Evolutionary conservation across 2,797 vertebrate species (phyloP).

Genomic region (Bryconaethiops microstoma): DNA sequence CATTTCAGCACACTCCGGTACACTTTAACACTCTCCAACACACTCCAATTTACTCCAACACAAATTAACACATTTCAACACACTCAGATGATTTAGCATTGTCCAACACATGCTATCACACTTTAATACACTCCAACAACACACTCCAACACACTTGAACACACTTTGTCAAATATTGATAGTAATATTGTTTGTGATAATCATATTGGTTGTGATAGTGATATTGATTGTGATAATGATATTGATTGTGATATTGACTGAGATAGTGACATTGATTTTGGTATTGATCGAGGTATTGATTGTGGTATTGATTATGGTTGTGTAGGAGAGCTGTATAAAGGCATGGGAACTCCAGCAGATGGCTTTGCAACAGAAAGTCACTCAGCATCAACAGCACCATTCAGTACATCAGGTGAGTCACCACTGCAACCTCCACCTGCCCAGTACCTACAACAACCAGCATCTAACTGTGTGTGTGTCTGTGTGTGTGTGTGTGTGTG

Average conservation of each 20-base stretch:
- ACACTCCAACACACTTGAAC: no score
- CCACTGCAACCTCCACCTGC: conserved; percentile 52
- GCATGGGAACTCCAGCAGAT: conserved; percentile 80
- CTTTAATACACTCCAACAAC: no score
- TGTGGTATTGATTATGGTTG: conserved; percentile 4
- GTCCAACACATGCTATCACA: no score
- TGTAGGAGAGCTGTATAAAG: conserved; percentile 88
- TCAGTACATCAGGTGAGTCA: conserved; percentile 86
- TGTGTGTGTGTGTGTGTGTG: conserved; percentile 59
- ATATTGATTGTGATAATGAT: not conserved
- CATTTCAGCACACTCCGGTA: no score
- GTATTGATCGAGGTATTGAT: not conserved
- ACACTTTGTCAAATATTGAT: no score
- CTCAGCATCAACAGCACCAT: conserved; percentile 84
- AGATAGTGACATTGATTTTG: not conserved
- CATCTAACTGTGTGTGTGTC: conserved; percentile 57
- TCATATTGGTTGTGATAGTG: not conserved
- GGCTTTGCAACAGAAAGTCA: conserved; percentile 72
- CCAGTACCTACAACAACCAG: conserved; percentile 2
- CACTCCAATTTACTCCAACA: no score
- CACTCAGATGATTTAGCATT: no score
- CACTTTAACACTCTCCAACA: no score
- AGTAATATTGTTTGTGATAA: no score
- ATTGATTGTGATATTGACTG: not conserved
- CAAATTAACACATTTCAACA: no score